These are phyloP conservation scores for Hypanus sabinus DNA, from an alignment of 2,113 vertebrate genomes.

Conservation along the genomic window DNA sequence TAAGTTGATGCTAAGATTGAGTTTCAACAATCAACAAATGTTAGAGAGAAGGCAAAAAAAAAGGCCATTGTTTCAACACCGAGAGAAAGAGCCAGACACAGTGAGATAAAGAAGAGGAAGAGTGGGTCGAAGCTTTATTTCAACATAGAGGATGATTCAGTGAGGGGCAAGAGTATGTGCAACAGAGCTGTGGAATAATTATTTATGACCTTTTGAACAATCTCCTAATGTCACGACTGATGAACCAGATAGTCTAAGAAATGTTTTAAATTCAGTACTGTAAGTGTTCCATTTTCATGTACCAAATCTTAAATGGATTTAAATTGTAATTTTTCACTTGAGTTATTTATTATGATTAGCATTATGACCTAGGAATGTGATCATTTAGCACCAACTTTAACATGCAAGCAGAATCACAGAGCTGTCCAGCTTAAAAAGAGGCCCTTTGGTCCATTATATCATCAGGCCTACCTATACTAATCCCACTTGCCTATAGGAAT, in stretches of 20 bases:
- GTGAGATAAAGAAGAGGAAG: not conserved
- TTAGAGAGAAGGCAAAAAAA: not conserved
- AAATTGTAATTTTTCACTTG: slow-evolving; percentile 28
- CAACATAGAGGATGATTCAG: not conserved
- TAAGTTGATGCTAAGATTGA: too few relatives aligned
- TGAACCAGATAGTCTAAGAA: not conserved
- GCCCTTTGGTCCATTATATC: too few relatives aligned
- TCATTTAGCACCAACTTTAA: too few relatives aligned
- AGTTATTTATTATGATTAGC: not conserved
- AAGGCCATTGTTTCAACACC: not conserved
- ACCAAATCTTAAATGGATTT: not conserved
- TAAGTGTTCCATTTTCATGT: not conserved
- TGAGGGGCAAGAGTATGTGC: not conserved
- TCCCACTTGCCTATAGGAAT: too few relatives aligned
- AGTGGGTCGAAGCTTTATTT: not conserved
- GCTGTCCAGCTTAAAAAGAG: too few relatives aligned
- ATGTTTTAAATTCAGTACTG: not conserved
- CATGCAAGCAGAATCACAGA: too few relatives aligned
- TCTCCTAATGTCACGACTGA: not conserved
- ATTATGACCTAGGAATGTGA: not conserved
- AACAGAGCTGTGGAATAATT: not conserved
- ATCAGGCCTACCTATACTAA: too few relatives aligned
- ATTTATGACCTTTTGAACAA: not conserved
- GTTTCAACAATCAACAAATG: not conserved
- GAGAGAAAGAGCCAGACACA: not conserved